Evolutionary conservation across 1,140 invertebrate genomes (phyloP).

Genomic region (Cataglyphis hispanica): DNA sequence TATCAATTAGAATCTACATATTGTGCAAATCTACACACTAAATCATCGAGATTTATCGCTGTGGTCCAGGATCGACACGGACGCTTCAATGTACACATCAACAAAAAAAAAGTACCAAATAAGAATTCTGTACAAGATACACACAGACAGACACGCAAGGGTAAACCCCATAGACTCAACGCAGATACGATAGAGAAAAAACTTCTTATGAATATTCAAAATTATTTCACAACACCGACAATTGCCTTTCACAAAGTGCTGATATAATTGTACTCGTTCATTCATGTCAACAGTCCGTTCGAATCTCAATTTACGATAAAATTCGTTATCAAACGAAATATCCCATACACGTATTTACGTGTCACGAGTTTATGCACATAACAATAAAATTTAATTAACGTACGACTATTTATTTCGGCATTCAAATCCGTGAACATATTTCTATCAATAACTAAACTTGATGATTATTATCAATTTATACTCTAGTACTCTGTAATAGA

Average conservation of each 20-base stretch:
- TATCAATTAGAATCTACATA: neutral
- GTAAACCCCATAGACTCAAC: constrained; percentile 50
- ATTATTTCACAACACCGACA: constrained; percentile 77
- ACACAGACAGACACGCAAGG: constrained; percentile 58
- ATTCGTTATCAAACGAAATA: constrained; percentile 44
- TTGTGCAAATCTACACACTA: neutral
- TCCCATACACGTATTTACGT: constrained; percentile 46
- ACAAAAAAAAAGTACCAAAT: constrained; percentile 44
- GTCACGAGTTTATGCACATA: constrained; percentile 7
- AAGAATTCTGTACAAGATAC: constrained; percentile 62
- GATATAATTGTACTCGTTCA: constrained; percentile 68
- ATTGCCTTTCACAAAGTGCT: constrained; percentile 70
- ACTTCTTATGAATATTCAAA: constrained; percentile 58
- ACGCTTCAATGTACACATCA: constrained; percentile 52
- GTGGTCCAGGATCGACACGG: constrained; percentile 55
- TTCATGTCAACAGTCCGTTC: constrained; percentile 63
- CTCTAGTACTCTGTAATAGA: neutral
- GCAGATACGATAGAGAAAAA: constrained; percentile 33
- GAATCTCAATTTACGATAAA: constrained; percentile 54
- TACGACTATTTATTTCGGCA: constrained; percentile 1
- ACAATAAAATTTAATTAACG: constrained; percentile 26
- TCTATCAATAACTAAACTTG: neutral
- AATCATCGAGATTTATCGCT: neutral
- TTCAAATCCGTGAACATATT: constrained; percentile 2
- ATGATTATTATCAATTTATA: neutral